Conservation (phyloP, 2,888 invertebrate genomes). For the Epinotia demarniana region DNA sequence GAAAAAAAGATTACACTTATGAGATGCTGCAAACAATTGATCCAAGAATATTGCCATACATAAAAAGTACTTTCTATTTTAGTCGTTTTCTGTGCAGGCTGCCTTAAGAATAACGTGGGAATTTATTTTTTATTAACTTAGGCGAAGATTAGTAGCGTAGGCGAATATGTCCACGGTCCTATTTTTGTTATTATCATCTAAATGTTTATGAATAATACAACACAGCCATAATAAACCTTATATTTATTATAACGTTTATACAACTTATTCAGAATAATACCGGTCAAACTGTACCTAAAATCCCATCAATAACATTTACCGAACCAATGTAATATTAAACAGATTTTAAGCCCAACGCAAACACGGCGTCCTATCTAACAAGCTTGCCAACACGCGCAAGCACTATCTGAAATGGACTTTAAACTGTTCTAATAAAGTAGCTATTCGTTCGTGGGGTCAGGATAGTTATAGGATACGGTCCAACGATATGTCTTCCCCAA, state of each 20-base stretch:
- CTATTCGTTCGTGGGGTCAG: slow-evolving; percentile 3
- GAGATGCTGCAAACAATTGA: no score
- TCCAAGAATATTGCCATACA: no score
- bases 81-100: no score
- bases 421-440: neutral
- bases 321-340: slow-evolving; percentile 35
- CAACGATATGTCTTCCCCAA: slow-evolving; percentile 60
- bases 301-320: slow-evolving; percentile 30
- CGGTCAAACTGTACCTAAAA: slow-evolving; percentile 7
- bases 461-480: slow-evolving; percentile 35
- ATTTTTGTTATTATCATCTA: no score
- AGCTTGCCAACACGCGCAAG: slow-evolving; percentile 4
- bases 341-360: slow-evolving; percentile 40
- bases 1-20: no score
- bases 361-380: slow-evolving; percentile 33
- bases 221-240: neutral
- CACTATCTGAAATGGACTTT: neutral
- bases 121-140: no score
- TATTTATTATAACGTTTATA: neutral
- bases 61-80: no score
- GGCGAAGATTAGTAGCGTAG: no score
- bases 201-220: no score
- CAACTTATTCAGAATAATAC: slow-evolving; percentile 13
- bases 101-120: no score
- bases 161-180: no score